phyloP scores from a whole-genome alignment of 2,797 vertebrate genomes.

The Champsocephalus esox region DNA sequence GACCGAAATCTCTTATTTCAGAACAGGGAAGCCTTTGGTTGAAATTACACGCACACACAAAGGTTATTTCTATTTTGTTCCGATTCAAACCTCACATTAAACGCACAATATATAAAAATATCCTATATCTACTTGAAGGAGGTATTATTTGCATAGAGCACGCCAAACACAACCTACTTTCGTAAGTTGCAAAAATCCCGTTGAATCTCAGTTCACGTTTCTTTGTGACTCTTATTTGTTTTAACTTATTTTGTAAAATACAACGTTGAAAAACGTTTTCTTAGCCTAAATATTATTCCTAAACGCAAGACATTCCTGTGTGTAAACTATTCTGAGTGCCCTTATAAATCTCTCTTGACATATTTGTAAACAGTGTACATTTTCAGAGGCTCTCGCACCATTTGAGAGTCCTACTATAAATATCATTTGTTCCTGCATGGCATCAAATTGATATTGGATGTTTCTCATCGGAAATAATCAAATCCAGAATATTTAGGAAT shows the following conservation, averaged over 20 bases:
- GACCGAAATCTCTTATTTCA: slow-evolving; percentile 68
- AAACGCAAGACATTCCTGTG: slow-evolving; percentile 78
- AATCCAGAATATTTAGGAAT: slow-evolving; percentile 70
- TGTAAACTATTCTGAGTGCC: slow-evolving; percentile 77
- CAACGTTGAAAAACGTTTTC: slow-evolving; percentile 61
- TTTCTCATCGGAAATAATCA: slow-evolving; percentile 67
- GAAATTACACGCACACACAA: slow-evolving; percentile 29
- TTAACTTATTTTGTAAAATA: slow-evolving; percentile 84
- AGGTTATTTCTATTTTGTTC: slow-evolving; percentile 34
- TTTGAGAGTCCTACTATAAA: slow-evolving; percentile 72
- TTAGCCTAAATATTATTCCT: slow-evolving; percentile 70
- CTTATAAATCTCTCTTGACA: slow-evolving; percentile 86
- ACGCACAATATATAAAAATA: slow-evolving; percentile 63
- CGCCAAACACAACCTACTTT: slow-evolving; percentile 59
- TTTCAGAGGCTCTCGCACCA: slow-evolving; percentile 78
- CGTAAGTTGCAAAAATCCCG: slow-evolving; percentile 42
- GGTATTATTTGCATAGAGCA: slow-evolving; percentile 66
- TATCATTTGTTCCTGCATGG: slow-evolving; percentile 76
- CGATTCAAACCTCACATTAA: slow-evolving; percentile 37
- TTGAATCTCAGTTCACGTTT: slow-evolving; percentile 39
- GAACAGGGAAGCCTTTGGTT: slow-evolving; percentile 59
- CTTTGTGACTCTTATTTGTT: slow-evolving; percentile 70
- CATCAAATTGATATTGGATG: slow-evolving; percentile 65
- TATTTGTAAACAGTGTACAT: slow-evolving; percentile 86
- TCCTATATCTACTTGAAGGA: slow-evolving; percentile 72